Evolutionary conservation across 2,113 vertebrate species (phyloP), one percentile per base, ranked within the genome.

Genomic region (Lasiurus borealis): DNA sequence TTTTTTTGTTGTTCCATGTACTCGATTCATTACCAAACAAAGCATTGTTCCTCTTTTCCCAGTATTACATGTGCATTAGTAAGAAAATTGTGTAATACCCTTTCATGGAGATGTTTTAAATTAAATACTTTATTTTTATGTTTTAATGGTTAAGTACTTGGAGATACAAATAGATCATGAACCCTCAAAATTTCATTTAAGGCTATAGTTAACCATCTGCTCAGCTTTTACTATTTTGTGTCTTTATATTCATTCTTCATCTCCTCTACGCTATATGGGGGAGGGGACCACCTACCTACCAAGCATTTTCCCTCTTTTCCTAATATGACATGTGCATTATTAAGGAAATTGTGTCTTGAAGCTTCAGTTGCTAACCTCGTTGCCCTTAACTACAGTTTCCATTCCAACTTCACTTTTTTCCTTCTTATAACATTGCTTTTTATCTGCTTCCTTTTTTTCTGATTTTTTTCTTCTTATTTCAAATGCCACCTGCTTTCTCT

Each of bases 401-500:
- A 78, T 78, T 92, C 31, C 50, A 83, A 80, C 52, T 94, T 52
- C 59, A 84, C 8, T 85, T 87, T 85, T 85, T 25, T 8, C 46
- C 72, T 91, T 90, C 64, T 91, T 95, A 36, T 25, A 94, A 34
- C 31, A 69, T 50, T 50, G 29, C 83, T 86, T 96, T 96, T 95
- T 76, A 93, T 96, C 83, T 83, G 15, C 75, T 91, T 88, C 50
- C 57, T 95, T 95, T 97, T 97, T 62, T 64, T 93, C 76, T 84
- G 52, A 18, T 90, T 94, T 88, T 78, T 34, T n/a, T 31, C 34
- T 71, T 68, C 80, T 91, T 50, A 77, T 97, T 93, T 95, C 93
- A 96, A 92, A 93, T 92, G 78, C 77, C 78, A 90, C 92, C 83
- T 95, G 92, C 88, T 94, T 89, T 91, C 90, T 88, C 69, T 77